A percentile compares a stretch with the other conserved stretches of the same genome.
Evolutionary conservation across 37 sponge, comb jelly and placozoan species (phyloP).

Genomic region (Crambe crambe): DNA sequence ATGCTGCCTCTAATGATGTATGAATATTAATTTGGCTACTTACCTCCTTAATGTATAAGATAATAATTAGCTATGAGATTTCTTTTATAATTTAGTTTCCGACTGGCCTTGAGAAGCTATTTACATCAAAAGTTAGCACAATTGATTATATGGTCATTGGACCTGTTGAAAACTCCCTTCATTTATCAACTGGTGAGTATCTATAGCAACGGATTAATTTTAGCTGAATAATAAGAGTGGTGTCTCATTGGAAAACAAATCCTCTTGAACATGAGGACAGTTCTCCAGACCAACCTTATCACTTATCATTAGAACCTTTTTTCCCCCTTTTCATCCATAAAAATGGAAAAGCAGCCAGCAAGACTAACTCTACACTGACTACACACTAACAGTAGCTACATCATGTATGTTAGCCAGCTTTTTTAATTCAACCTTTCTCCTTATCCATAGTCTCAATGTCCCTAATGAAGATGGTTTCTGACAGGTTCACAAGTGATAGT

Average conservation of each 20-base stretch:
- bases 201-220: not conserved
- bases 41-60: no score
- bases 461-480: slow-evolving; percentile 13
- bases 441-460: slow-evolving; percentile 22
- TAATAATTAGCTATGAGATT: not conserved
- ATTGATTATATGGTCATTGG: slow-evolving; percentile 27
- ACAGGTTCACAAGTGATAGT: not conserved
- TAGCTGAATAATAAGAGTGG: not conserved
- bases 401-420: no score
- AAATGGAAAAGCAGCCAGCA: no score
- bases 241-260: no score
- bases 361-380: no score
- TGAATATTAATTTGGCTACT: no score
- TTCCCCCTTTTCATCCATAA: no score
- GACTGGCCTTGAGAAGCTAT: slow-evolving; percentile 6
- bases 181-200: slow-evolving; percentile 17
- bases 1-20: slow-evolving; percentile 21
- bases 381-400: no score
- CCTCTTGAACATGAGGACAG: no score
- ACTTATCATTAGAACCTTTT: no score
- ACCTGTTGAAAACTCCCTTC: slow-evolving; percentile 8
- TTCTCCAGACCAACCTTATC: no score
- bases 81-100: slow-evolving; percentile 9
- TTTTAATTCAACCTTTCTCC: no score
- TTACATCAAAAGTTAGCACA: not conserved